Base-by-base conservation (phyloP, 2,113 vertebrate genomes). In the Xyrauchen texanus region DNA sequence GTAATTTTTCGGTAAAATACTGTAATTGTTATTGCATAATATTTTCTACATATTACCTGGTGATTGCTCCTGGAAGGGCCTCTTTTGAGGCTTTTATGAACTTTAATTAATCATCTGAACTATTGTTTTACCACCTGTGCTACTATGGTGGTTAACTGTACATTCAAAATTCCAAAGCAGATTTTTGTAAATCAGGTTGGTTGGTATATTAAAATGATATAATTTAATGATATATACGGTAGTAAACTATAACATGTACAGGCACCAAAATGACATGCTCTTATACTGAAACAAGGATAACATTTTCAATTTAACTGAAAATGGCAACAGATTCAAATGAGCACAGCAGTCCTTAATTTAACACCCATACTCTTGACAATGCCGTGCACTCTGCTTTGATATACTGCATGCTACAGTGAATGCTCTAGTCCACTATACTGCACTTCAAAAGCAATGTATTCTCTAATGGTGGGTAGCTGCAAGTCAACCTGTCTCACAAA, bases 381-480 rank as follows among this genome's bases (percentile, higher is more conserved):
- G 21, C 21, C 21, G 21, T 34, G 21, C 21, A 34, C 51, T 55
- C 4, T 11, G 8, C 57, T 74, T 66, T 71, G 66, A 79, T 76
- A 46, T 64, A 21, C 44, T 62, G 16, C n/a, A 71, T 10, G 12
- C 68, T 82, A 57, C 67, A 62, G 10, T 34, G 21, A 34, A 34
- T 73, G 61, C 69, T 64, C 42, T 34, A 46, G 44, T 65, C n/a
- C 8, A 11, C 21, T 13, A 42, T 52, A 57, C 51, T n/a, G 53
- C 71, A 66, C 77, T 65, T 80, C 53, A 76, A 67, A 77, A 16
- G 16, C 53, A 62, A 62, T 49, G 62, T 21, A 65, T 34, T 34
- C 73, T 46, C 34, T 9, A 42, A 47, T 62, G 45, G 73, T 63
- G 53, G 68, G 62, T 47, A 69, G 70, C 34, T 21, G 58, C 46